Conservation (phyloP, 2,888 invertebrate genomes). For the Yponomeuta sedellus region DNA sequence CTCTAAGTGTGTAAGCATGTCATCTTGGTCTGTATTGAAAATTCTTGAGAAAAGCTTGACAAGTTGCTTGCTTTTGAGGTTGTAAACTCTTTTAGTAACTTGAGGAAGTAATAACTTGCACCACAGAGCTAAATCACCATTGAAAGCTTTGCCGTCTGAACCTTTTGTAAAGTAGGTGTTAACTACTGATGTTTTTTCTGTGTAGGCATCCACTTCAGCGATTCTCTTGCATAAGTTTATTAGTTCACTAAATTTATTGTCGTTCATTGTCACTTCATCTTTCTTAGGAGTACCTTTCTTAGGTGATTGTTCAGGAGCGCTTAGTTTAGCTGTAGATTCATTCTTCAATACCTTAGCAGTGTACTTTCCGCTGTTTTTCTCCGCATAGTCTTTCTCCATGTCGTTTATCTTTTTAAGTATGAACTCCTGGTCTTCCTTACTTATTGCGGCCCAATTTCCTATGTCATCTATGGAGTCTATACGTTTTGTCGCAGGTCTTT, state of each 20-base stretch:
- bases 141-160: slow-evolving; percentile 78
- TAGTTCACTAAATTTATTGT: slow-evolving; percentile 87
- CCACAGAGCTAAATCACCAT: slow-evolving; percentile 88
- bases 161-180: slow-evolving; percentile 81
- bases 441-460: slow-evolving; percentile 83
- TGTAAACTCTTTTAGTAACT: slow-evolving; percentile 89
- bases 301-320: slow-evolving; percentile 19
- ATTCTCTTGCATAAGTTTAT: slow-evolving; percentile 86
- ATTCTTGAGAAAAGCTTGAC: slow-evolving; percentile 91
- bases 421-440: slow-evolving; percentile 80
- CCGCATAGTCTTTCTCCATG: slow-evolving; percentile 71
- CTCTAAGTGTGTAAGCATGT: slow-evolving; percentile 91
- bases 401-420: slow-evolving; percentile 80
- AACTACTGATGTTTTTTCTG: slow-evolving; percentile 86
- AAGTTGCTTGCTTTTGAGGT: slow-evolving; percentile 93
- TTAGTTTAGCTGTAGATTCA: slow-evolving; percentile 32
- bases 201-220: slow-evolving; percentile 85
- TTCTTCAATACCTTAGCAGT: slow-evolving; percentile 51
- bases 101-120: slow-evolving; percentile 89
- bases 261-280: slow-evolving; percentile 53
- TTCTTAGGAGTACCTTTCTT: slow-evolving; percentile 20
- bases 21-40: slow-evolving; percentile 82
- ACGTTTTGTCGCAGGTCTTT: slow-evolving; percentile 87
- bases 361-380: slow-evolving; percentile 69
- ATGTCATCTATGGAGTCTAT: slow-evolving; percentile 88